Percentiles rank a stretch among this genome's conserved stretches.
These are phyloP conservation scores for Cyprinodon diabolis DNA, from an alignment of 2,797 vertebrate genomes.

Conservation along the genomic window DNA sequence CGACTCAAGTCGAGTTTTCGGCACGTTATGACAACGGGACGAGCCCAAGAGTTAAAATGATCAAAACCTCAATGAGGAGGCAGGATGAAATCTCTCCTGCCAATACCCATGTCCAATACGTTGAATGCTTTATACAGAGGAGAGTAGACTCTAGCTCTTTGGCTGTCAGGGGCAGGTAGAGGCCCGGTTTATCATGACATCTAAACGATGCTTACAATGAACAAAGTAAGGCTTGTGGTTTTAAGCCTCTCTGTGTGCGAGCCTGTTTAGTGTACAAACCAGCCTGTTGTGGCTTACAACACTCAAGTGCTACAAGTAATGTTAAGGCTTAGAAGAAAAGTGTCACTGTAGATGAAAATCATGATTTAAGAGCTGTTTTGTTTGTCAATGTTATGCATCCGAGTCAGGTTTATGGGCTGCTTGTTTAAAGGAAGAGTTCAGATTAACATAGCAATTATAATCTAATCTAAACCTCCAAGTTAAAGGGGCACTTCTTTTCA, in stretches of 20 bases:
- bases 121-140: neutral
- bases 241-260: conserved; percentile 22
- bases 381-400: neutral
- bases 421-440: neutral
- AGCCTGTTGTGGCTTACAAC: conserved; percentile 20
- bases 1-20: neutral
- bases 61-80: neutral
- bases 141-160: neutral
- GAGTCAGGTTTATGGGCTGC: neutral
- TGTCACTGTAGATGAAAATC: neutral
- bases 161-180: neutral
- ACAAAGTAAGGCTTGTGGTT: conserved; percentile 37
- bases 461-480: no score
- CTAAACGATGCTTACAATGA: conserved; percentile 19
- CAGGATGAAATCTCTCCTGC: neutral
- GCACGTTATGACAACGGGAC: neutral
- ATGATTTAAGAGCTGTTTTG: neutral
- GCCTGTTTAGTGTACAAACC: conserved; percentile 32
- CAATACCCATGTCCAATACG: neutral
- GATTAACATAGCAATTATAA: neutral
- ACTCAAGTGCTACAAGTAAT: conserved; percentile 27
- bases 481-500: no score
- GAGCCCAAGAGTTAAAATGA: neutral
- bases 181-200: conserved; percentile 11
- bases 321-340: neutral